A percentile compares a stretch with the other conserved stretches of the same genome.
phyloP scores from a whole-genome alignment of 1,140 invertebrate species.

The Sycobia sp. region DNA sequence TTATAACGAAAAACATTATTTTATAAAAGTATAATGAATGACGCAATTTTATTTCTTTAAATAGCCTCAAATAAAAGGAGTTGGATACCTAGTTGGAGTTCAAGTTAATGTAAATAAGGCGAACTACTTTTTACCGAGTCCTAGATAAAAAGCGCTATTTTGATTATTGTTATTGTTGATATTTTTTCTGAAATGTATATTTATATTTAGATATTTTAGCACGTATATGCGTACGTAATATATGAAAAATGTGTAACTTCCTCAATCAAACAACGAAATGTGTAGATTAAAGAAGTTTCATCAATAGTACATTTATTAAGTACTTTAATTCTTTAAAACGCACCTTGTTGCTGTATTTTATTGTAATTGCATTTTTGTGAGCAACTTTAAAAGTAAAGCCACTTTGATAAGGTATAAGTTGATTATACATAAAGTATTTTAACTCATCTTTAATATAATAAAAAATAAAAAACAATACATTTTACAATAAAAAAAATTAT shows the following conservation, averaged over 20 bases:
- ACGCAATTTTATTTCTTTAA: slow-evolving; percentile 23
- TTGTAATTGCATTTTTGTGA: slow-evolving; percentile 6
- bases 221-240: no score
- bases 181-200: slow-evolving; percentile 19
- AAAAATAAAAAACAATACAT: neutral
- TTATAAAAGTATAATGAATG: no score
- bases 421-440: slow-evolving; percentile 12
- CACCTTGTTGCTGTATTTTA: neutral
- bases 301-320: neutral
- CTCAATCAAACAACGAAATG: slow-evolving; percentile 12
- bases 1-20: slow-evolving; percentile 1
- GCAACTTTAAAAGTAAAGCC: slow-evolving; percentile 8
- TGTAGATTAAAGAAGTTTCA: neutral
- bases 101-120: slow-evolving; percentile 21
- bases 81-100: slow-evolving; percentile 33
- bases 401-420: slow-evolving; percentile 17
- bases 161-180: slow-evolving; percentile 21
- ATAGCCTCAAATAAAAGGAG: slow-evolving; percentile 20
- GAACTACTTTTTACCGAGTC: slow-evolving; percentile 3
- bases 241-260: no score
- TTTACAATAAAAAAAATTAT: neutral
- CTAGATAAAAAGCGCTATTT: neutral
- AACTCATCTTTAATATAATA: slow-evolving; percentile 30
- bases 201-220: slow-evolving; percentile 18
- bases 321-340: neutral